Evolutionary conservation across 2,797 vertebrate genomes (phyloP), one percentile per base, ranked within the genome.

Genomic region (Moxostoma hubbsi): DNA sequence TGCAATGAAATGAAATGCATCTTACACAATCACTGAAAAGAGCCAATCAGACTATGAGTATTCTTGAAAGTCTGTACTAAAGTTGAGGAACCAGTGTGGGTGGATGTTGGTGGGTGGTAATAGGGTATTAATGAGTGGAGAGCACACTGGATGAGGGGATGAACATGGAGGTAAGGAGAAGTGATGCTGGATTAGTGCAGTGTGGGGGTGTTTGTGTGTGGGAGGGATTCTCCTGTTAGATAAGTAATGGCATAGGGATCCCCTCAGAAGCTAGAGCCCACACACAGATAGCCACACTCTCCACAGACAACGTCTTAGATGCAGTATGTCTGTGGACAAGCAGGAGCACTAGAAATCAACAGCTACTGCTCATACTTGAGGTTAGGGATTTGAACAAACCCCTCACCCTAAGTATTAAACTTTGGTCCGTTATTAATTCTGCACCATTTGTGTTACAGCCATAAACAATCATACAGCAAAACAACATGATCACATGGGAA

Each of bases 71-170:
- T 87, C 83, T 85, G 86, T 85, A 87, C 85, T 89, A 82, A 89
- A 65, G 59, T 58, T 82, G 82, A 87, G 83, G 88, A 83, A 2
- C 2, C 24, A 24, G 86, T 86, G 89, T 88, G 86, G 85, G 90
- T 85, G 88, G 87, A 89, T 68, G 84, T 84, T 68, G 77, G 86
- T 83, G 88, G 85, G 88, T 88, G 90, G 92, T 93, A 92, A 92
- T 92, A 63, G 83, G 84, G 87, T 93, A 91, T 92, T 93, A 94
- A 93, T 93, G 90, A 92, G 86, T 82, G 81, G 74, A 82, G 73
- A 74, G 77, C 81, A 81, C 47, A 5, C 24, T 66, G 59, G 59
- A 61, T 81, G 65, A 58, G 66, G 24, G 15, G 59, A 68, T 59
- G 77, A 62, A 80, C 50, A 59, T 64, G 63, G 36, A 79, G 64